Percentiles rank a stretch among this genome's conserved stretches.
Evolutionary conservation across 2,888 invertebrate genomes (phyloP).

Genomic region (Gandaritis pyraliata): DNA sequence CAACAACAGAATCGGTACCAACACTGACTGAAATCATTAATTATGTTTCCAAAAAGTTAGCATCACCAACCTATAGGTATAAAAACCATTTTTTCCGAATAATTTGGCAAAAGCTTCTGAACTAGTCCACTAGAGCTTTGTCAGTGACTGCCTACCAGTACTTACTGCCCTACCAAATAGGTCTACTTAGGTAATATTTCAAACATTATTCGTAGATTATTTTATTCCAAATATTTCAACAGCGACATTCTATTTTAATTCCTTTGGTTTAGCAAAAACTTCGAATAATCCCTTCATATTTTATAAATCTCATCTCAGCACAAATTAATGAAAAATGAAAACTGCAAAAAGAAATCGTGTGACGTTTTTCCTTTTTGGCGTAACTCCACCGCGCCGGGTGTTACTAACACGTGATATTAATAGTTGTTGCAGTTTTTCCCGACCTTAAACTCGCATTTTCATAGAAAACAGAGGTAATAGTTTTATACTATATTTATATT

Average conservation of each 20-base stretch:
- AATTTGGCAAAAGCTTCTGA: too few species aligned
- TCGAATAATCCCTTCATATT: background rate
- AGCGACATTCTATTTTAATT: background rate
- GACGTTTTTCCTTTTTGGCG: slow-evolving; percentile 29
- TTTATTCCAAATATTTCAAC: too few species aligned
- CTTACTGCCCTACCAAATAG: too few species aligned
- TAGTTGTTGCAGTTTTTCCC: slow-evolving; percentile 29
- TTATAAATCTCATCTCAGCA: background rate
- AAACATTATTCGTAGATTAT: too few species aligned
- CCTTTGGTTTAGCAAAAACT: background rate
- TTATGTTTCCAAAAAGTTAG: too few species aligned
- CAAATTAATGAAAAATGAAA: slow-evolving; percentile 13
- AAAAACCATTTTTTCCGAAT: too few species aligned
- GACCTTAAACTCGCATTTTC: slow-evolving; percentile 4
- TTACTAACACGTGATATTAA: slow-evolving; percentile 25
- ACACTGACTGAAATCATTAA: too few species aligned
- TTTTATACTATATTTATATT: too few species aligned
- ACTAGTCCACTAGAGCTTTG: background rate
- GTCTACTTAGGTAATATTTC: too few species aligned
- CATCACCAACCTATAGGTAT: too few species aligned
- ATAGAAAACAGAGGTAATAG: slow-evolving; percentile 3
- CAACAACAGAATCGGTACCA: too few species aligned
- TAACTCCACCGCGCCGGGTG: slow-evolving; percentile 37
- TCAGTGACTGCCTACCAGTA: too few species aligned
- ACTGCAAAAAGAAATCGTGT: slow-evolving; percentile 10